Percentiles rank a stretch among this genome's conserved stretches.
phyloP scores from a whole-genome alignment of 2,797 vertebrate species.

The Salmo trutta region DNA sequence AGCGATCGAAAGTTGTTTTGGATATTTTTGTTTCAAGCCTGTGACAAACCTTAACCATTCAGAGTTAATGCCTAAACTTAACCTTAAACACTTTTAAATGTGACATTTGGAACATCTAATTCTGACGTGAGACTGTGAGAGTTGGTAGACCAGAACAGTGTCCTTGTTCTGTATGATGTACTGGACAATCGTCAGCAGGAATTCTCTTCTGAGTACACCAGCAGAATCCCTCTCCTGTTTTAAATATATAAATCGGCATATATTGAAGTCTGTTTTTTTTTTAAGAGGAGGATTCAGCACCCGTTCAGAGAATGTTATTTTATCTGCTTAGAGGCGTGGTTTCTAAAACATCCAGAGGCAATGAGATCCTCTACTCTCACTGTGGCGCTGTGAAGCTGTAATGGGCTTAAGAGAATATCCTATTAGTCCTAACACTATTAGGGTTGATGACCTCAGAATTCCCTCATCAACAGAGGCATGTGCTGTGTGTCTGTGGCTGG shows the following conservation, averaged over 20 bases:
- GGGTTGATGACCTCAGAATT: background rate
- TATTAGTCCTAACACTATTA: background rate
- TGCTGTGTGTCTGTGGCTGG: background rate
- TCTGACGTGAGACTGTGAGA: background rate
- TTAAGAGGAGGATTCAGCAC: slow-evolving; percentile 18
- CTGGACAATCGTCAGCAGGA: background rate
- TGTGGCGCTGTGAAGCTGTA: background rate
- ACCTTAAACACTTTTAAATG: no score
- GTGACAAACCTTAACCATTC: no score
- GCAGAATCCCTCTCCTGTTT: background rate
- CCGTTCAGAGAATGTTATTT: background rate
- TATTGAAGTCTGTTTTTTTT: no score
- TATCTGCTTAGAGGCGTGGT: background rate
- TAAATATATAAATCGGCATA: background rate
- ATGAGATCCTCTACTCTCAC: background rate
- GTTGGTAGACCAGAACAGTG: background rate
- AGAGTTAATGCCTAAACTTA: no score
- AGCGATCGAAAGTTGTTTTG: no score
- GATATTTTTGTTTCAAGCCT: no score
- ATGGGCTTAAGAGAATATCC: background rate
- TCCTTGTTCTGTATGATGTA: background rate
- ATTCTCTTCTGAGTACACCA: background rate
- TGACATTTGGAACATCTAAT: no score
- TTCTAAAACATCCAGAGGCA: background rate
- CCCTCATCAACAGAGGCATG: background rate